Evolutionary conservation across 2,888 invertebrate species (phyloP).

Genomic region (Yponomeuta sedellus): DNA sequence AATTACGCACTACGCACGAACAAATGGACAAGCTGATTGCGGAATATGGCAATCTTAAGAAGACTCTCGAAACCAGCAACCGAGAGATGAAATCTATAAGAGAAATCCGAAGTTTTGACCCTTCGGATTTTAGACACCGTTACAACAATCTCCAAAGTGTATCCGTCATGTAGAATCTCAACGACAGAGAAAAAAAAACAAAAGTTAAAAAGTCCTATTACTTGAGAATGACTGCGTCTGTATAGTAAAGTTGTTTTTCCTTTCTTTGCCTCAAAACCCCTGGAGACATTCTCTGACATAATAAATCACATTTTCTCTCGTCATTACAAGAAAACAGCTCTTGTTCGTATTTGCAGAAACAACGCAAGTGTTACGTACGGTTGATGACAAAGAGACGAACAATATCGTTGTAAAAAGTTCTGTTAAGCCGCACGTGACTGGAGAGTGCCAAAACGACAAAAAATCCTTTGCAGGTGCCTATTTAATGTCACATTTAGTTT

Average conservation of each 20-base stretch:
- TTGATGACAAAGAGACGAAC: neutral
- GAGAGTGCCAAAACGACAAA: neutral
- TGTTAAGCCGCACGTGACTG: neutral
- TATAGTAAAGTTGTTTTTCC: neutral
- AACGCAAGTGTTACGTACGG: neutral
- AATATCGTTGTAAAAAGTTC: neutral
- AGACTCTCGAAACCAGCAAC: neutral
- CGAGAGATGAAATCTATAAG: neutral
- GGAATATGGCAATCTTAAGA: neutral
- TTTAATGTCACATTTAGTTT: neutral
- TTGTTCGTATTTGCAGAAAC: conserved; percentile 1
- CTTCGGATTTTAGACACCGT: neutral
- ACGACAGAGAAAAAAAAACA: neutral
- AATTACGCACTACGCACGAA: neutral
- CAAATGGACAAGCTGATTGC: neutral
- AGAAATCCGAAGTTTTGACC: neutral
- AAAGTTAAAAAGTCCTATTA: neutral
- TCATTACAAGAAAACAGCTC: neutral
- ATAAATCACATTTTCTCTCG: neutral
- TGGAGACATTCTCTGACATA: neutral
- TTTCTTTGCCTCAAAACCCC: neutral
- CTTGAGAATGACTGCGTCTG: neutral
- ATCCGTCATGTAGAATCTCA: neutral
- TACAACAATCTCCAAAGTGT: neutral
- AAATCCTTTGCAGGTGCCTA: neutral